phyloP scores from a whole-genome alignment of 1,140 invertebrate genomes.

The Pseudomyrmex concolor region DNA sequence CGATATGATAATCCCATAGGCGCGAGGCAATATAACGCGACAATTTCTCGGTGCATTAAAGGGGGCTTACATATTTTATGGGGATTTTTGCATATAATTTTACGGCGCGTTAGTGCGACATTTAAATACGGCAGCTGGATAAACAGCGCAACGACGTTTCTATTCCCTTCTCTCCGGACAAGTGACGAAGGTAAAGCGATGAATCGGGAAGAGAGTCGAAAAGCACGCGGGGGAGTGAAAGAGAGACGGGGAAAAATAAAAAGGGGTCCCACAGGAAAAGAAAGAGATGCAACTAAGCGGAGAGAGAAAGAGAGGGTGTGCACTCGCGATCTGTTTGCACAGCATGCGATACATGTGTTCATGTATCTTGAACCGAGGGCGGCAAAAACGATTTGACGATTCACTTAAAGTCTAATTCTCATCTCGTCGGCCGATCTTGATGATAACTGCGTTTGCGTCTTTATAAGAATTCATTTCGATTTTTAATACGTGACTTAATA shows the following conservation, averaged over 20 bases:
- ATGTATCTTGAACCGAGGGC: constrained; percentile 68
- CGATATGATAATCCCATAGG: constrained; percentile 80
- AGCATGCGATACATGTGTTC: constrained; percentile 84
- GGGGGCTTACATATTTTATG: constrained; percentile 83
- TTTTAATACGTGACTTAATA: neutral
- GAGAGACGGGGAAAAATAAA: constrained; percentile 56
- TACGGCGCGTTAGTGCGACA: constrained; percentile 84
- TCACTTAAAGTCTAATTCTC: constrained; percentile 81
- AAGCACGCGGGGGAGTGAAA: constrained; percentile 68
- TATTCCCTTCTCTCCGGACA: constrained; percentile 59
- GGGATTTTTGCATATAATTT: constrained; percentile 86
- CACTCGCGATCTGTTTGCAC: constrained; percentile 78
- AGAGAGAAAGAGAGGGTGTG: constrained; percentile 63
- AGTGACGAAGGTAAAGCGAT: constrained; percentile 48
- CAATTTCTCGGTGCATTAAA: constrained; percentile 85
- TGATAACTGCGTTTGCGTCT: constrained; percentile 63
- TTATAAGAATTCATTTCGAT: constrained; percentile 52
- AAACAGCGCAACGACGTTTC: constrained; percentile 77
- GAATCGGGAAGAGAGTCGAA: constrained; percentile 60
- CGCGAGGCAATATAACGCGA: constrained; percentile 78
- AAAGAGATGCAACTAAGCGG: constrained; percentile 48
- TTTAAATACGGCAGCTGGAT: constrained; percentile 85
- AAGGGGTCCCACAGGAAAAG: constrained; percentile 63
- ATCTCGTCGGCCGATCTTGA: constrained; percentile 71
- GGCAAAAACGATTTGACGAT: constrained; percentile 81